phyloP scores from a whole-genome alignment of 2,113 vertebrate genomes.

The Pterophyllum scalare region DNA sequence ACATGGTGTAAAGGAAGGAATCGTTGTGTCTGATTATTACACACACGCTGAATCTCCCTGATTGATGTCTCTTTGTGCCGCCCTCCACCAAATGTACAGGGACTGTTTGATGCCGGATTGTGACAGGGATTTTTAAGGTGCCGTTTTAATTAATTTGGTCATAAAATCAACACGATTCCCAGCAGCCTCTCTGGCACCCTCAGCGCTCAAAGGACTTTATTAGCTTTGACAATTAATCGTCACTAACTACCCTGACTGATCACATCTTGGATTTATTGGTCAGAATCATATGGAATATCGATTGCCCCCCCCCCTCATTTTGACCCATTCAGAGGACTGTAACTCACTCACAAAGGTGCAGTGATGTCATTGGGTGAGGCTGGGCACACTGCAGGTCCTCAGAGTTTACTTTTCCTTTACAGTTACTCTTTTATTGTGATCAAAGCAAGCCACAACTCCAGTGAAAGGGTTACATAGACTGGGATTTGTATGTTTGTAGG shows the following conservation, averaged over 20 bases:
- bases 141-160: constrained; percentile 76
- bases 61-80: constrained; percentile 73
- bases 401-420: constrained; percentile 33
- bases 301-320: constrained; percentile 65
- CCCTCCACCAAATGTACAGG: constrained; percentile 62
- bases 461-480: constrained; percentile 25
- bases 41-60: constrained; percentile 44
- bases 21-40: constrained; percentile 66
- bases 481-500: constrained; percentile 57
- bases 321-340: constrained; percentile 71
- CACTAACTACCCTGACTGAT: constrained; percentile 78
- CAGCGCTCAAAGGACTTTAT: constrained; percentile 71
- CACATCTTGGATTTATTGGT: constrained; percentile 66
- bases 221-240: constrained; percentile 79
- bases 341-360: constrained; percentile 59
- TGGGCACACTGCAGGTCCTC: constrained; percentile 36
- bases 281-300: constrained; percentile 71
- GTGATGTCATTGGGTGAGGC: constrained; percentile 70
- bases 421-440: constrained; percentile 15
- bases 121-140: constrained; percentile 46
- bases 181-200: constrained; percentile 68
- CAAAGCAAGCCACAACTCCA: background rate
- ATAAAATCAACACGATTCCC: constrained; percentile 75
- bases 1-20: constrained; percentile 53
- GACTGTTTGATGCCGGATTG: constrained; percentile 61